Evolutionary conservation across 1,140 invertebrate species (phyloP).

Genomic region (Ruditapes philippinarum): DNA sequence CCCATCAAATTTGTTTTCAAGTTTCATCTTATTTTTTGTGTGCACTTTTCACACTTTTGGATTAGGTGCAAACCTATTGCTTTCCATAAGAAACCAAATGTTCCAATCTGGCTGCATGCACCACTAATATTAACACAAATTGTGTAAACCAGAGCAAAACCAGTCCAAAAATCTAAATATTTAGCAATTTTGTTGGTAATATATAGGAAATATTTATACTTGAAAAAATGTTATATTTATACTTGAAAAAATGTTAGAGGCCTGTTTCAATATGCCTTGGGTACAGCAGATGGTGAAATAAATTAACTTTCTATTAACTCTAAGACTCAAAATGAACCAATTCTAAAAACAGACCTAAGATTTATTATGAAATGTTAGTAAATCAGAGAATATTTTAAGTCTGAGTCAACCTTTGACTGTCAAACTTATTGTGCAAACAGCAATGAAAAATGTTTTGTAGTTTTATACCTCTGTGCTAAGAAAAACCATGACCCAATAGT

Average conservation of each 20-base stretch:
- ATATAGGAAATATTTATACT: constrained; percentile 52
- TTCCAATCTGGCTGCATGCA: background rate
- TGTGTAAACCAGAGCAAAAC: background rate
- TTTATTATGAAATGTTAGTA: background rate
- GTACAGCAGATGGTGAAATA: constrained; percentile 15
- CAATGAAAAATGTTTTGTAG: no score
- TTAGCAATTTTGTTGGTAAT: constrained; percentile 28
- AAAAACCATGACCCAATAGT: no score
- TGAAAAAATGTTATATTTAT: no score
- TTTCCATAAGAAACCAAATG: background rate
- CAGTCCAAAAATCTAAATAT: constrained; percentile 48
- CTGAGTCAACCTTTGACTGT: no score
- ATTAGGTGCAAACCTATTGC: constrained; percentile 6
- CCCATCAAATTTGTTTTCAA: no score
- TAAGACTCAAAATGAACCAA: background rate
- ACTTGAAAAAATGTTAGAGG: constrained; percentile 1
- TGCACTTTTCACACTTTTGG: background rate
- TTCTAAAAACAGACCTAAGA: background rate
- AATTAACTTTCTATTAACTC: constrained; percentile 19
- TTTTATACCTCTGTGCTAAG: no score
- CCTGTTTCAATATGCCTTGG: background rate
- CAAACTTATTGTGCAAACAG: no score
- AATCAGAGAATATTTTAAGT: background rate
- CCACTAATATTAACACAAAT: constrained; percentile 9
- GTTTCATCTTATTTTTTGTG: no score